These are phyloP conservation scores for Autographa pulchrina DNA, from an alignment of 2,888 invertebrate genomes.

Conservation along the genomic window DNA sequence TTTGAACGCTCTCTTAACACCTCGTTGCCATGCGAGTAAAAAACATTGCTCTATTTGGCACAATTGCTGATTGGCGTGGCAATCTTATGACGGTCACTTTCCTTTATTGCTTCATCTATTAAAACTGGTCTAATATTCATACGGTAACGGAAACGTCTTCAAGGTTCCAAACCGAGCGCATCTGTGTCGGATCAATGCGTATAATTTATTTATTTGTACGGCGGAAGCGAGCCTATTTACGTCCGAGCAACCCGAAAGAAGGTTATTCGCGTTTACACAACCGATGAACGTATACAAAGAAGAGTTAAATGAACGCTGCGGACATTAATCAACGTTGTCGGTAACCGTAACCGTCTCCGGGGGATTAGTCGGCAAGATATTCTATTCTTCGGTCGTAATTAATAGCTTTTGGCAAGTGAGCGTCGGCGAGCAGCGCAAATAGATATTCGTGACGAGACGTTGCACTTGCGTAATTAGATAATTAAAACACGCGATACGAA, in stretches of 20 bases:
- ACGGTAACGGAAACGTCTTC: constrained; percentile 67
- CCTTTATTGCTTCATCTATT: constrained; percentile 70
- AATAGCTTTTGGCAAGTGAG: constrained; percentile 89
- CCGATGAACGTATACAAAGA: constrained; percentile 78
- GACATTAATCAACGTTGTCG: constrained; percentile 87
- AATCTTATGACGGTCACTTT: constrained; percentile 70
- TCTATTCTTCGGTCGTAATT: constrained; percentile 87
- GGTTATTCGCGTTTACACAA: constrained; percentile 84
- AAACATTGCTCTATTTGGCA: constrained; percentile 70
- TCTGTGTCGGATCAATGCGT: constrained; percentile 77
- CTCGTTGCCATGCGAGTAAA: constrained; percentile 70
- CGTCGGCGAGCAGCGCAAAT: constrained; percentile 79
- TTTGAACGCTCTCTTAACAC: constrained; percentile 58
- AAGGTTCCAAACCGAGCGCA: constrained; percentile 71
- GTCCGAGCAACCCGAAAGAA: constrained; percentile 81
- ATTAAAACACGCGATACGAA: constrained; percentile 78
- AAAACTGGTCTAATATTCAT: constrained; percentile 65
- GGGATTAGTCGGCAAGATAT: constrained; percentile 86
- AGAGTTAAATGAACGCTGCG: constrained; percentile 83
- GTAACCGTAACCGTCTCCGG: constrained; percentile 87
- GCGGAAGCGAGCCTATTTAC: constrained; percentile 80
- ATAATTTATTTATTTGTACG: constrained; percentile 81
- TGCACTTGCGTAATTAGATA: constrained; percentile 82
- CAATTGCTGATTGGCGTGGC: constrained; percentile 62
- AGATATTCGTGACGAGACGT: constrained; percentile 77